Base-by-base conservation (phyloP, 2,113 vertebrate genomes). In the Hippocampus abdominalis region DNA sequence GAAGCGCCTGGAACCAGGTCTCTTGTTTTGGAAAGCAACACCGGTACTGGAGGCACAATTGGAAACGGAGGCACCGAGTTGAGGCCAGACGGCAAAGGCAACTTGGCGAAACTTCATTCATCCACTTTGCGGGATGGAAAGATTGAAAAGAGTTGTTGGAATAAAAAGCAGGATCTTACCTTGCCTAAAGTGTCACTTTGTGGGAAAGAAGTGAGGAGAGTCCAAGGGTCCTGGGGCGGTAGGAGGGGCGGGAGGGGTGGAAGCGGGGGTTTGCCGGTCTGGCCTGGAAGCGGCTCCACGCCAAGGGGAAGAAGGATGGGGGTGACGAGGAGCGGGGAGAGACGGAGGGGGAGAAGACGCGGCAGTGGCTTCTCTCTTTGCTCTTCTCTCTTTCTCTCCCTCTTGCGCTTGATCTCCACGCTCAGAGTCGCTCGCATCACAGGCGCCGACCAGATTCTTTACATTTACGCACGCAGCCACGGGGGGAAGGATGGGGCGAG, bases 291-390 rank as follows among this genome's bases (percentile, higher is more conserved):
- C 53, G 84, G 89, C 87, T 89, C 90, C 87, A 82, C 78, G 74
- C 16, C 80, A 64, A 82, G 77, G 83, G 85, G 77, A 82, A 75
- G 84, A 87, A 91, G 90, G 90, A 91, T 84, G 92, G 92, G 32
- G 91, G 86, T 91, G 90, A 88, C 90, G 89, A 83, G 92, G 91
- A 93, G 86, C 89, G 89, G 89, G 91, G 91, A 91, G 91, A 91
- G 79, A 91, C 63, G 89, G 91, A 44, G 90, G 92, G 90, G 91
- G 87, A 89, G 82, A 92, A 89, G 82, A 89, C 85, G 87, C 83
- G 81, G 80, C 72, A 79, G 81, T 88, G 86, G 81, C 75, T 83
- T 87, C 79, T 87, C 79, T 86, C 88, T 74, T 86, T 87, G 85
- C 78, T 85, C 86, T 72, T 79, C 85, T 88, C 54, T 36, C 59